Conservation (phyloP, 2,113 vertebrate genomes). For the Forbesichthys agassizii region DNA sequence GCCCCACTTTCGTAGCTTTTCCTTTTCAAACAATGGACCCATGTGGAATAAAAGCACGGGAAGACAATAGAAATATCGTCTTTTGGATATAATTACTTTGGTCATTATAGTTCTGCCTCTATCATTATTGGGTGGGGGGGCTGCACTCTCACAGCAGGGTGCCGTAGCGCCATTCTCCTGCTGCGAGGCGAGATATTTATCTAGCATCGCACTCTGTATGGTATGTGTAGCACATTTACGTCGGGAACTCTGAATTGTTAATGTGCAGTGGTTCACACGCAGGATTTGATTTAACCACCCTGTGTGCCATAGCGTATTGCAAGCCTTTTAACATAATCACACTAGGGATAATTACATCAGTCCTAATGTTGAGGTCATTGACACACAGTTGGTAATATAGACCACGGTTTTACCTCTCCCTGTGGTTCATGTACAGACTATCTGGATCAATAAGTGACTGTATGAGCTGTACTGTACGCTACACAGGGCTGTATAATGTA, state of each 20-base stretch:
- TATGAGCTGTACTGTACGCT: not conserved
- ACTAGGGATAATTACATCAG: conserved; percentile 6
- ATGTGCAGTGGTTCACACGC: not conserved
- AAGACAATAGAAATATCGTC: conserved; percentile 62
- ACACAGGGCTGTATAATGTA: not conserved
- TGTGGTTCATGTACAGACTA: conserved; percentile 22
- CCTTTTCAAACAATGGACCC: conserved; percentile 15
- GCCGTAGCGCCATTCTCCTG: conserved; percentile 46
- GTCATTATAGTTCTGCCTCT: conserved; percentile 42
- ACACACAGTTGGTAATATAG: conserved; percentile 32
- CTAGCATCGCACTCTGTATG: conserved; percentile 22
- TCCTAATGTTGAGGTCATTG: conserved; percentile 22
- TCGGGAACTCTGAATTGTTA: conserved; percentile 15
- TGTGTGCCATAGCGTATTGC: not conserved
- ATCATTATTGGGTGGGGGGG: conserved; percentile 50
- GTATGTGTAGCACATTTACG: conserved; percentile 3
- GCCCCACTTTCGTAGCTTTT: not conserved
- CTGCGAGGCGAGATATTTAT: conserved; percentile 53
- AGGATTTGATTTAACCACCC: not conserved
- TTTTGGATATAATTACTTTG: conserved; percentile 65
- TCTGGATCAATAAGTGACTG: conserved; percentile 6
- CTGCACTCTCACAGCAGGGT: conserved; percentile 44
- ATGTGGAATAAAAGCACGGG: conserved; percentile 17
- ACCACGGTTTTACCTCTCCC: conserved; percentile 14
- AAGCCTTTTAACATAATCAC: conserved; percentile 1